phyloP scores from a whole-genome alignment of 1,140 invertebrate genomes.

The Drosophila auraria region DNA sequence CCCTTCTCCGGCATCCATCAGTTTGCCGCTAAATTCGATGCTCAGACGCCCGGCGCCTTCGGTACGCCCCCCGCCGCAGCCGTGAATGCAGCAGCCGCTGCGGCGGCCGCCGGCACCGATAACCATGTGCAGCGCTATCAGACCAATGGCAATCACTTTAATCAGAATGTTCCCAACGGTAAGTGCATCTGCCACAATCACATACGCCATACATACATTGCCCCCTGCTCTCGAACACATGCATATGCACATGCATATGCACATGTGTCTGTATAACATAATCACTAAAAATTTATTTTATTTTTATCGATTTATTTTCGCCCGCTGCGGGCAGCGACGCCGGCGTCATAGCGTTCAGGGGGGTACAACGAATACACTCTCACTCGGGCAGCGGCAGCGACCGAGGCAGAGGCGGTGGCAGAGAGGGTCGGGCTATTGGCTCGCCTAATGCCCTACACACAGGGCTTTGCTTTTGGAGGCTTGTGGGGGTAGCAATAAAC shows the following conservation, averaged over 20 bases:
- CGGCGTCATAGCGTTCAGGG: constrained; percentile 59
- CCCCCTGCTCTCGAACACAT: constrained; percentile 16
- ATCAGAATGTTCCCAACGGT: constrained; percentile 85
- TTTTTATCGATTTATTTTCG: constrained; percentile 84
- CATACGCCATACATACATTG: constrained; percentile 28
- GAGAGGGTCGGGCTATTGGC: constrained; percentile 40
- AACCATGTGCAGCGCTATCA: constrained; percentile 85
- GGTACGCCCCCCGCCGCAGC: constrained; percentile 70
- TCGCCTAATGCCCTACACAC: constrained; percentile 55
- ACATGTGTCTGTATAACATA: constrained; percentile 72
- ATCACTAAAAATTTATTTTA: constrained; percentile 84
- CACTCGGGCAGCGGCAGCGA: constrained; percentile 35
- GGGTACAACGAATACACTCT: constrained; percentile 43
- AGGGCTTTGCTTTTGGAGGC: constrained; percentile 17
- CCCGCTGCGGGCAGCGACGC: constrained; percentile 52
- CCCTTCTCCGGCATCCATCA: constrained; percentile 85
- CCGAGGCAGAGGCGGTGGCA: constrained; percentile 13
- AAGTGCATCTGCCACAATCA: constrained; percentile 57
- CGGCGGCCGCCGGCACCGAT: constrained; percentile 71
- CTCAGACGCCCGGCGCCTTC: constrained; percentile 81
- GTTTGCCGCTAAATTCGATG: constrained; percentile 85
- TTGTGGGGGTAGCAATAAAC: constrained; percentile 12
- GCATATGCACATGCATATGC: constrained; percentile 31
- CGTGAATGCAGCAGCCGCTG: constrained; percentile 71
- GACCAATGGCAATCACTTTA: constrained; percentile 85